phyloP scores from a whole-genome alignment of 2,888 invertebrate species.

The Nezara viridula region DNA sequence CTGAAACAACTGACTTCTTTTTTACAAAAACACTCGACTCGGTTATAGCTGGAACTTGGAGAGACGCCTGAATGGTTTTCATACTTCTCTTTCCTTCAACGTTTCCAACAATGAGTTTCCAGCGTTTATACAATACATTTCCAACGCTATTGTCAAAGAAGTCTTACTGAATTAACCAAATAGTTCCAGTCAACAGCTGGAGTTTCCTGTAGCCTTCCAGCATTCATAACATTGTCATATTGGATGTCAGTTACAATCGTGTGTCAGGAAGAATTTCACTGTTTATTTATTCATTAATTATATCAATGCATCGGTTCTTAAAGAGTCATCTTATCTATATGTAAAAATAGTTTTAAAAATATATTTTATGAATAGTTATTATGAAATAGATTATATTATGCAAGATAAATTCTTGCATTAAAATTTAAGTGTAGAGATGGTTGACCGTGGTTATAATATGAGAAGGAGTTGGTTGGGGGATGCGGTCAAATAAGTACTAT shows the following conservation, averaged over 20 bases:
- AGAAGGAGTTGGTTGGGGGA: too few species aligned
- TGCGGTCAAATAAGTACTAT: too few species aligned
- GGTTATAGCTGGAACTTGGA: not conserved
- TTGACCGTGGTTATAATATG: too few species aligned
- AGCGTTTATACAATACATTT: not conserved
- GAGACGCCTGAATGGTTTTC: not conserved
- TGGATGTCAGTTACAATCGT: not conserved
- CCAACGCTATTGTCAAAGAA: not conserved
- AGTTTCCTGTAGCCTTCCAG: not conserved
- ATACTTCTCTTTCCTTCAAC: not conserved
- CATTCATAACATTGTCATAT: not conserved
- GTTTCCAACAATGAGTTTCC: not conserved
- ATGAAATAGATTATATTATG: too few species aligned
- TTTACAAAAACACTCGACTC: not conserved
- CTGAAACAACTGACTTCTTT: not conserved
- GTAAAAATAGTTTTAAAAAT: too few species aligned
- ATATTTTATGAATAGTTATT: too few species aligned
- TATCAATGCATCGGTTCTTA: too few species aligned
- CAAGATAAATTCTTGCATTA: too few species aligned
- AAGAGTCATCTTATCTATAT: too few species aligned
- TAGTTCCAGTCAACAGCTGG: not conserved
- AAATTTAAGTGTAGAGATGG: too few species aligned
- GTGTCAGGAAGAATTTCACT: not conserved
- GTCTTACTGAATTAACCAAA: not conserved
- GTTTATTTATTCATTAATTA: too few species aligned